Base-by-base conservation (phyloP, 2,888 invertebrate species). In the Eubasilissa splendida region DNA sequence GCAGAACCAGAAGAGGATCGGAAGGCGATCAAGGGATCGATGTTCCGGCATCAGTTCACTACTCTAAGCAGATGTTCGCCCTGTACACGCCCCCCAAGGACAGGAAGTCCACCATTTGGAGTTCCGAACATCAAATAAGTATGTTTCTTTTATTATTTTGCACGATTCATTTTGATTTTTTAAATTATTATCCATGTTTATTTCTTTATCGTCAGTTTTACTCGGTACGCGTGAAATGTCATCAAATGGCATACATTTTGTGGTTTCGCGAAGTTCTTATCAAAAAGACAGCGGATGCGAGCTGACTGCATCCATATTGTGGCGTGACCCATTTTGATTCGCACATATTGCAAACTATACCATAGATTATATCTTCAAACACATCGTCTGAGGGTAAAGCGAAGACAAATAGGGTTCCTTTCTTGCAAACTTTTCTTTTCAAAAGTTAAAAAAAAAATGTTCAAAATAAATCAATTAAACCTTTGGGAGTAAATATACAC, bases 51-150 rank as follows among this genome's bases (percentile, higher is more conserved):
- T 78, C 71, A 7, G 63, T 71, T 11, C 56, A 71, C 10, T 33
- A 31, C 33, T 77, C 81, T 59, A 81, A 77, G 68, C 83, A 82
- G 52, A 82, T 83, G 11, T 91, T 91, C 84, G 90, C 90, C 65
- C 90, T 90, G 86, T 90, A 90, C 86, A 91, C 90, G 2, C 91
- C 91, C 63, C 90, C 90, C 0, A 91, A 91, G 84, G 90, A 91
- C 77, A 87, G 77, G 42, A 77, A 90, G 85, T 89, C 78, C 22
- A 22, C 76, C 12, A 65, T 88, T 83, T 90, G 90, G 76, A 90
- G 65, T 31, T 80, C 84, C 5, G 81, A 83, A 53, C 75, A 78
- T 56, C 82, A 83, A 60, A 50, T 84, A 83, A 90, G 90, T 91
- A 90, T 87, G 90, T 90, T 60, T 14, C 53, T 12, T 54, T 10